Evolutionary conservation across 2,113 vertebrate species (phyloP).

Genomic region (Cromileptes altivelis): DNA sequence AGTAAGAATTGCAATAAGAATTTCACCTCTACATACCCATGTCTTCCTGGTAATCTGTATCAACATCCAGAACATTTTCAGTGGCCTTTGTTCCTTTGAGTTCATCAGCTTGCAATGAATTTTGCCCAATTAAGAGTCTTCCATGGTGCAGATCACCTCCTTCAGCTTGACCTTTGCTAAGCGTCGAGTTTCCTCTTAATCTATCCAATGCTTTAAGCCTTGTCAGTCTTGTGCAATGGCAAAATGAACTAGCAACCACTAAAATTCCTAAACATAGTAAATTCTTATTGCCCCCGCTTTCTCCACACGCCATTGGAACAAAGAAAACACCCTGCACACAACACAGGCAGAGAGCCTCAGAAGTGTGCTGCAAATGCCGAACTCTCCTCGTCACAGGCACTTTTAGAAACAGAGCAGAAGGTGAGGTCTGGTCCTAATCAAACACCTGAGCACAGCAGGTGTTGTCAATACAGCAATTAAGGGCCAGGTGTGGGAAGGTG

Average conservation of each 20-base stretch:
- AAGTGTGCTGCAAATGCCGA: constrained; percentile 13
- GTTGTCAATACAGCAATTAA: constrained; percentile 38
- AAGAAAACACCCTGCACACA: constrained; percentile 25
- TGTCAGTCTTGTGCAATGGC: constrained; percentile 35
- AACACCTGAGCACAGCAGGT: constrained; percentile 48
- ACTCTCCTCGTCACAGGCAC: background rate
- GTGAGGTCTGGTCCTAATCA: constrained; percentile 22
- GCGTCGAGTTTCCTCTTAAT: background rate
- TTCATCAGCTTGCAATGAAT: background rate
- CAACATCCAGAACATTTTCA: background rate
- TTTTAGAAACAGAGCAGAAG: background rate
- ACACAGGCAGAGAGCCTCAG: constrained; percentile 18
- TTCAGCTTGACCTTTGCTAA: background rate
- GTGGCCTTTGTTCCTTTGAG: background rate
- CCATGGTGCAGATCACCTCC: constrained; percentile 38
- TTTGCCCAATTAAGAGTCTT: constrained; percentile 66
- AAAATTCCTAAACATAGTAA: constrained; percentile 58
- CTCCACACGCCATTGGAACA: constrained; percentile 67
- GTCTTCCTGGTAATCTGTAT: constrained; percentile 76
- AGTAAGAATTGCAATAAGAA: background rate
- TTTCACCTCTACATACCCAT: constrained; percentile 62
- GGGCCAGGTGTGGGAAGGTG: background rate
- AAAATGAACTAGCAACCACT: constrained; percentile 44
- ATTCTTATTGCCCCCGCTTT: background rate
- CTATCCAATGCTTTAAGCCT: constrained; percentile 26